Evolutionary conservation across 2,113 vertebrate species (phyloP).

Genomic region (Willisornis vidua): DNA sequence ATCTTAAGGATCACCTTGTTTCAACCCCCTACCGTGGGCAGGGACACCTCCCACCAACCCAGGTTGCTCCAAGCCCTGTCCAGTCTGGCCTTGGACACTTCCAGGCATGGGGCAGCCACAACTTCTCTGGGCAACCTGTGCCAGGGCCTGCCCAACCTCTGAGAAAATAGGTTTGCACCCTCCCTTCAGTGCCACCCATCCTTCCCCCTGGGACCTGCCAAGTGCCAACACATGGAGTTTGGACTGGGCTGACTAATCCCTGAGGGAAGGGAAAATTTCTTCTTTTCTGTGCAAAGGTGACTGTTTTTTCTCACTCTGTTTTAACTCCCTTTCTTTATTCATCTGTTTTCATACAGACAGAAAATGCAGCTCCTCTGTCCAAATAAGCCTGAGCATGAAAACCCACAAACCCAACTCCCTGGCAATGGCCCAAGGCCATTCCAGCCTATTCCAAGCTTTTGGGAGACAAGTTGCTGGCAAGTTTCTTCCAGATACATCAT

Average conservation of each 20-base stretch:
- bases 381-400: neutral
- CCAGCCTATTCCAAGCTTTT: neutral
- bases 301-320: neutral
- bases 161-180: neutral
- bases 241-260: rapidly evolving
- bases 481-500: conserved; percentile 4
- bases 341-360: neutral
- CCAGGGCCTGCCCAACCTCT: too few species aligned
- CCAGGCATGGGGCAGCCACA: too few species aligned
- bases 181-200: neutral
- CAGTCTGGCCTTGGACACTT: too few species aligned
- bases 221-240: rapidly evolving
- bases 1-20: too few species aligned
- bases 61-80: too few species aligned
- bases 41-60: too few species aligned
- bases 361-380: neutral
- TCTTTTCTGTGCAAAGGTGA: neutral
- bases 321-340: neutral
- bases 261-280: neutral
- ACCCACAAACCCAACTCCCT: neutral
- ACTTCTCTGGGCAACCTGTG: too few species aligned
- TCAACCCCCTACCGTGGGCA: too few species aligned
- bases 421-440: neutral
- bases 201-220: neutral
- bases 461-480: conserved; percentile 30